Evolutionary conservation across 2,888 invertebrate species (phyloP), one percentile per base, ranked within the genome.

Genomic region (Reticulitermes lucifugus): DNA sequence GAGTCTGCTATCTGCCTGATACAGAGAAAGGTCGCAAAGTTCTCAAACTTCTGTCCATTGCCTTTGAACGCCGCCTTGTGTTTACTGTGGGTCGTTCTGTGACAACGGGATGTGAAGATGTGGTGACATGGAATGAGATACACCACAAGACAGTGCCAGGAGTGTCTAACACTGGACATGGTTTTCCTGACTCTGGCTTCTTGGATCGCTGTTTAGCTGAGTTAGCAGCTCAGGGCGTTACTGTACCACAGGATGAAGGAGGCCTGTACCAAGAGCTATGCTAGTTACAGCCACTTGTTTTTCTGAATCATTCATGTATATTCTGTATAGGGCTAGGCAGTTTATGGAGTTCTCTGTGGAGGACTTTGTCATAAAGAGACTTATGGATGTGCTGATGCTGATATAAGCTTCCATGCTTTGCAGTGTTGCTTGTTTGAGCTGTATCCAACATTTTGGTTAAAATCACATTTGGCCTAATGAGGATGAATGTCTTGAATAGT

Each of bases 121-220:
- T 97, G 86, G 96, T 98, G 84, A 95, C 97, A 79, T 98, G 98
- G 98, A 96, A 96, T 90, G 95, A 95, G 89, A 95, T 97, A 86
- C 97, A 97, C 89, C 97, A 97, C 90, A 97, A 97, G 91, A 97
- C 97, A 86, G 95, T 95, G 90, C 91, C 94, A 46, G 94, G 94
- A 84, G 92, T 92, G 4, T 91, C 91, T 70, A 91, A 91, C 65
- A 91, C 91, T 71, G 93, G 92, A 4, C 92, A 93, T 88, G 95
- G 95, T 88, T 96, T 95, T 90, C 96, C 96, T 3, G 96, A 96
- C 91, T 93, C 94, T 6, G 94, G 93, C 86, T 97, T 96, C 90
- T 91, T 97, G 88, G 95, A 94, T 88, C 93, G 94, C 87, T 93
- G 95, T 25, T 89, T 94, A 77, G 90, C 92, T 80, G 94, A 94